Evolutionary conservation across 2,888 invertebrate species (phyloP), one percentile per base, ranked within the genome.

Genomic region (Tigriopus californicus): DNA sequence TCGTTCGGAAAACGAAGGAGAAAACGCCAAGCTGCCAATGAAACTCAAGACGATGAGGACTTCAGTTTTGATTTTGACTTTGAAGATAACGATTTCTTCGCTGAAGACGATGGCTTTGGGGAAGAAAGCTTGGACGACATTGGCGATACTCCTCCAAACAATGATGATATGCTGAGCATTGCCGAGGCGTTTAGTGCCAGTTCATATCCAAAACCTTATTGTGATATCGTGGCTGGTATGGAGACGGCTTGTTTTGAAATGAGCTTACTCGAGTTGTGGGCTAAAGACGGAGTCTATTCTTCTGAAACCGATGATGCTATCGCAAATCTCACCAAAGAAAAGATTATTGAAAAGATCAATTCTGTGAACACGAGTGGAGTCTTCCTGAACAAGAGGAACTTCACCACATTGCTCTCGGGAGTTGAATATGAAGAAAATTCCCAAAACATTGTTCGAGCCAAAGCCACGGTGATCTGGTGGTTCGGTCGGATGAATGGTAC

Each of bases 221-320:
- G 58, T 49, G 49, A 22, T n/a, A 58, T 58, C 13, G 49, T 58
- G n/a, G n/a, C 48, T 8, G 41, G 41, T 11, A 63, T 64, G 61
- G 61, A 61, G 51, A 55, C 42, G 24, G 61, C 63, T 20, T 58
- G 58, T 24, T 22, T 58, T 1, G 58, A 58, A 40, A 44, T 25
- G 15, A 58, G 58, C 44, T 4, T 58, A 13, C 12, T 58, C 2
- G 68, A 67, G 60, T 61, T 71, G 13, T 71, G 70, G 70, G 65
- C 66, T 1, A 61, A 58, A 1, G 40, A 49, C 11, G 58, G 58
- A 25, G 41, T 33, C 13, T 58, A 51, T 25, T 40, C 20, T 6
- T 18, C 18, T 13, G 18, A 25, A n/a, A 15, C 47, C 15, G 46
- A 63, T 33, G 53, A 59, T 47, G 33, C 12, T 12, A 12, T 58